Conservation (phyloP, 2,888 invertebrate genomes). For the Nomada flava region DNA sequence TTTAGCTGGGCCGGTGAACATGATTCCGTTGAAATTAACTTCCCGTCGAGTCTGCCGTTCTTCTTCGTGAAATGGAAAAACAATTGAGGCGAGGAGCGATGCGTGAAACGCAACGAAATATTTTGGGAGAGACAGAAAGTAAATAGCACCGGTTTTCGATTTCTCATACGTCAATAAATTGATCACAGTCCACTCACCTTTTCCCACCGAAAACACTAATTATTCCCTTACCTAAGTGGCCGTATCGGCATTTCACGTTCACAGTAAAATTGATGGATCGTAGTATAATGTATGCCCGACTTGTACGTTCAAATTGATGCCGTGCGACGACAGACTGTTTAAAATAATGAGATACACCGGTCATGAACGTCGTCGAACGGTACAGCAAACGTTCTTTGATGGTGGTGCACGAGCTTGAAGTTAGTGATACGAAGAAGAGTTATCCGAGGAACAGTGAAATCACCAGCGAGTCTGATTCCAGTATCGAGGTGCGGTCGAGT, state of each 20-base stretch:
- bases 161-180: conserved; percentile 38
- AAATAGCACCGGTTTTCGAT: conserved; percentile 38
- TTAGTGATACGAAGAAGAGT: conserved; percentile 30
- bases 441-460: conserved; percentile 37
- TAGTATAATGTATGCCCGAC: conserved; percentile 17
- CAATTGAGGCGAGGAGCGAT: conserved; percentile 48
- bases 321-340: conserved; percentile 45
- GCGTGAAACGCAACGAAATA: conserved; percentile 39
- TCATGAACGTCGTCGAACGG: conserved; percentile 72
- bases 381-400: conserved; percentile 61
- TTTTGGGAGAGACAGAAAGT: conserved; percentile 18
- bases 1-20: not conserved
- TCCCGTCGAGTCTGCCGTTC: not conserved
- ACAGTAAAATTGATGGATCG: conserved; percentile 5
- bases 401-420: conserved; percentile 55
- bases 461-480: conserved; percentile 43
- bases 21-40: not conserved
- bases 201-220: not conserved
- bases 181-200: conserved; percentile 1
- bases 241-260: not conserved
- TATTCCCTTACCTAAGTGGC: not conserved
- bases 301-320: conserved; percentile 40
- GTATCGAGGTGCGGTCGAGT: conserved; percentile 34
- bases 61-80: conserved; percentile 39
- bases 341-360: conserved; percentile 72